Evolutionary conservation across 1,140 invertebrate genomes (phyloP), one percentile per base, ranked within the genome.

Genomic region (Lerema accius): DNA sequence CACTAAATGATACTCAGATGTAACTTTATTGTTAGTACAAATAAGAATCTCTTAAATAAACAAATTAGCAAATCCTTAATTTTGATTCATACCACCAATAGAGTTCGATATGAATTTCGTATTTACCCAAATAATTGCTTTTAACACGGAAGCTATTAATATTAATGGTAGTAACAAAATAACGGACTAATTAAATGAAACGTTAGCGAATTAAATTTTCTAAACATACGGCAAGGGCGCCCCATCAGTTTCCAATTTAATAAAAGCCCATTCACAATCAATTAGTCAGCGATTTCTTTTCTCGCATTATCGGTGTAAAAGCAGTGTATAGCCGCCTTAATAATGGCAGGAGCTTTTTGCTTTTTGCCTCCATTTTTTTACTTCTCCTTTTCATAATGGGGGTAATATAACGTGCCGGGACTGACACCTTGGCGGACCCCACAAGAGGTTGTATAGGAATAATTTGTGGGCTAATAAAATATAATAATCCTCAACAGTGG

Each of bases 371-470:
- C 50, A 49, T 77, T 82, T 81, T 78, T 81, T 74, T 73, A 62
- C 58, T 63, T 71, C 66, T 76, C 74, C 75, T 80, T 80, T 80
- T 80, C 71, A 80, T 85, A 86, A 84, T 83, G 69, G 72, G 73
- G 82, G 83, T 77, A 89, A 87, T 84, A 82, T 76, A 81, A 86
- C 78, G 84, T 79, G 86, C 78, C 73, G 77, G 69, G 75, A 67
- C 84, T 81, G 80, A 89, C 86, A 89, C 86, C 86, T 89, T 85
- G 72, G 69, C 69, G 78, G 84, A 87, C 86, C 86, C 78, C 86
- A 89, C 86, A 89, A 67, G 80, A 73, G 76, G 76, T 71, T 76
- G 70, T 71, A 75, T 70, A 73, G 68, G 58, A 64, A 79, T 80
- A 80, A 86, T 86, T 89, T 86, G 84, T 82, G 83, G 79, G 73